These are phyloP conservation scores for Ploceus nigricollis DNA, from an alignment of 2,113 vertebrate genomes.

Conservation along the genomic window DNA sequence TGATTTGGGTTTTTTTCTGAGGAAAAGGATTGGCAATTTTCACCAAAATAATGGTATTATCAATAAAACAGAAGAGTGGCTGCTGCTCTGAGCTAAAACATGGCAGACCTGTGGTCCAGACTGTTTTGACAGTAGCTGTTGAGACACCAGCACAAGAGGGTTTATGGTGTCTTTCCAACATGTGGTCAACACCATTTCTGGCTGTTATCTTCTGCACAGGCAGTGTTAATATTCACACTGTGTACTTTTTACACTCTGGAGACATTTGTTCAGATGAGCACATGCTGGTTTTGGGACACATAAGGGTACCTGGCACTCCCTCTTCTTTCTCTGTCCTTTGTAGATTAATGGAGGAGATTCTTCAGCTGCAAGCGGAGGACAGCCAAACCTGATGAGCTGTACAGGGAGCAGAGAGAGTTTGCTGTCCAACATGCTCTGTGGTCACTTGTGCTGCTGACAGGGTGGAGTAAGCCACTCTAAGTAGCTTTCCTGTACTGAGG, in stretches of 20 bases:
- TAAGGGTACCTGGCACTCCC: neutral
- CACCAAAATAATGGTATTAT: neutral
- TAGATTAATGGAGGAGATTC: neutral
- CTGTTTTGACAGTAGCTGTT: neutral
- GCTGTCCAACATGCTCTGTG: neutral
- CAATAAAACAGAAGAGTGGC: neutral
- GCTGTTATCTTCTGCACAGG: neutral
- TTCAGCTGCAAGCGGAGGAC: neutral
- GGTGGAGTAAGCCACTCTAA: neutral
- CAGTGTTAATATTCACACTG: neutral
- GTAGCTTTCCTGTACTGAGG: neutral
- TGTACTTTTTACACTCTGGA: neutral
- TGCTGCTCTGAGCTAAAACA: neutral
- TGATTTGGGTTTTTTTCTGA: neutral
- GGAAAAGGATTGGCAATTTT: neutral
- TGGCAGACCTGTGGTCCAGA: rapidly evolving
- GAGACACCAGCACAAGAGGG: neutral
- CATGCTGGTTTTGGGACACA: neutral
- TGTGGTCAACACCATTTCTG: neutral
- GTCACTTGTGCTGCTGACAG: neutral
- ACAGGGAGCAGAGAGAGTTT: neutral
- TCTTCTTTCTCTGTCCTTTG: neutral
- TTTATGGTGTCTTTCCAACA: neutral
- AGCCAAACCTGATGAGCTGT: neutral
- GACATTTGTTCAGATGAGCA: neutral